Evolutionary conservation across 2,113 vertebrate genomes (phyloP).

Genomic region (Chamaetylas fuelleborni): DNA sequence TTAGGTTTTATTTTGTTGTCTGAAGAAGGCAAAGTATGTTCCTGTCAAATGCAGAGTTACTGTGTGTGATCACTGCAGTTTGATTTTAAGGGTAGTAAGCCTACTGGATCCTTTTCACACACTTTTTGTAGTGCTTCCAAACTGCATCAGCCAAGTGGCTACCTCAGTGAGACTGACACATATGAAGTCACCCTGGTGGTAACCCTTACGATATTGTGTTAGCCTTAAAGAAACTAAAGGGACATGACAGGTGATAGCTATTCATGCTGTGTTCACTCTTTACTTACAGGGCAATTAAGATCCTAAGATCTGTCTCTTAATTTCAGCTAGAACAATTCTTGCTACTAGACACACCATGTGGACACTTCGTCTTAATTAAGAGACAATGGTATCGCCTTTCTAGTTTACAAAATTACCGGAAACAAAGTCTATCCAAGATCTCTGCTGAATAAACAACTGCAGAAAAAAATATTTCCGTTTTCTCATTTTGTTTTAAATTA

Average conservation of each 20-base stretch:
- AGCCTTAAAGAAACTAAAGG: not conserved
- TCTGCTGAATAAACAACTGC: not conserved
- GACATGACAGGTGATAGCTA: not conserved
- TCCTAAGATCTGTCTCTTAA: not conserved
- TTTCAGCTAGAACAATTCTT: not conserved
- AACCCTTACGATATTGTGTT: not conserved
- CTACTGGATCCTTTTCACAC: not conserved
- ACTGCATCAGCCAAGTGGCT: not conserved
- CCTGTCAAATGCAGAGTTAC: not conserved
- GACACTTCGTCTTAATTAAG: not conserved
- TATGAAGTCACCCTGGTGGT: not conserved
- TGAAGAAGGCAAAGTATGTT: not conserved
- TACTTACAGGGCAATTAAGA: not conserved
- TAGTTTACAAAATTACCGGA: not conserved
- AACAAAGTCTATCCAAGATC: not conserved
- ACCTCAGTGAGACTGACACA: rapidly evolving
- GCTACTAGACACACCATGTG: not conserved
- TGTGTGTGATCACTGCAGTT: not conserved
- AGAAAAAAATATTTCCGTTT: not conserved
- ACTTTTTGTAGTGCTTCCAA: not conserved
- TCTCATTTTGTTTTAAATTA: not conserved
- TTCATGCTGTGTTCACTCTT: not conserved
- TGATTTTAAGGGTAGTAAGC: not conserved
- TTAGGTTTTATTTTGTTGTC: not conserved
- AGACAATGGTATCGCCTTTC: not conserved